These are phyloP conservation scores for Esox masquinongy DNA, from an alignment of 2,797 vertebrate genomes.

Conservation along the genomic window DNA sequence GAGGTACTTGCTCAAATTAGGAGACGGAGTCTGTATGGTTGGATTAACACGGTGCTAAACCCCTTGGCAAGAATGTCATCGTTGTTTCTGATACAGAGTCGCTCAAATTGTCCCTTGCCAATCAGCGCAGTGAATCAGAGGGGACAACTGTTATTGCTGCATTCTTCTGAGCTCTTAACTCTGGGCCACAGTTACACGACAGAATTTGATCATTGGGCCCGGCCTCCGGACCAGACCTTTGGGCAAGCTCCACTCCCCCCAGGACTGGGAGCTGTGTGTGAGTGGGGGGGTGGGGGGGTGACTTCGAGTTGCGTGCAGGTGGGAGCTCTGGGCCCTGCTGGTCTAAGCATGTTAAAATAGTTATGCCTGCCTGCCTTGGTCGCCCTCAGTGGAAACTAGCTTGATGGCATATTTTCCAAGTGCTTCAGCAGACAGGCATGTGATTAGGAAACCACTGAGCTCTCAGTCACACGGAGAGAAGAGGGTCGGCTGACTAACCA, in stretches of 20 bases:
- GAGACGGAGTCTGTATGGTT: too few relatives aligned
- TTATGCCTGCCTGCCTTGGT: conserved; percentile 53
- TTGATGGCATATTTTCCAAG: conserved; percentile 73
- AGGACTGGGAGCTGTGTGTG: neutral
- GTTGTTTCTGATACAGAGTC: conserved; percentile 15
- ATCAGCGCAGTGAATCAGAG: conserved; percentile 7
- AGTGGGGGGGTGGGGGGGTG: conserved; percentile 17
- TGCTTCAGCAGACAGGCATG: conserved; percentile 55
- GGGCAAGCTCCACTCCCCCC: conserved; percentile 21
- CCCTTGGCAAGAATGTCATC: conserved; percentile 10
- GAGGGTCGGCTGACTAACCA: conserved; percentile 17
- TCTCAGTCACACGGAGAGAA: conserved; percentile 26
- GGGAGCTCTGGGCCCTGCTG: conserved; percentile 47
- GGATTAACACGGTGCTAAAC: conserved; percentile 9
- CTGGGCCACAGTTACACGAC: conserved; percentile 32
- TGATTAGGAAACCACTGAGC: conserved; percentile 59
- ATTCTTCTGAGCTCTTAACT: conserved; percentile 25
- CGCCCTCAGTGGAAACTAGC: conserved; percentile 66
- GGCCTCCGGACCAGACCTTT: conserved; percentile 11
- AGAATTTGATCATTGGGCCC: conserved; percentile 32
- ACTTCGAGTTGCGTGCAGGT: conserved; percentile 6
- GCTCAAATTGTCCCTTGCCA: conserved; percentile 26
- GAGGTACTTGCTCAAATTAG: neutral
- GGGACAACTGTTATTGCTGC: conserved; percentile 13
- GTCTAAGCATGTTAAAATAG: conserved; percentile 42